These are phyloP conservation scores for Paracanthobrama guichenoti DNA, from an alignment of 2,113 vertebrate species.

Conservation along the genomic window DNA sequence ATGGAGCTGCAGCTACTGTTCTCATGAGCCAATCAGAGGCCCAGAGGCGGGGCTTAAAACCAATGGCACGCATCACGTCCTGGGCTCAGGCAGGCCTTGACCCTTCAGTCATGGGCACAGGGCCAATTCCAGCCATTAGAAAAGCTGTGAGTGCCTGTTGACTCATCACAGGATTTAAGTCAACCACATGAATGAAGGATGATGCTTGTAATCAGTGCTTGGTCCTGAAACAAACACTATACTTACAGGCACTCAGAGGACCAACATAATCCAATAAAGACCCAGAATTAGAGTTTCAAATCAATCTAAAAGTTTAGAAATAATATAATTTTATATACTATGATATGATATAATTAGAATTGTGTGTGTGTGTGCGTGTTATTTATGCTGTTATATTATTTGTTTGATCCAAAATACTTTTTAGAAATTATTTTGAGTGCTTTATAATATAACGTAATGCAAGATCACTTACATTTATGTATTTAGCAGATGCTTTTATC, in stretches of 20 bases:
- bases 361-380: no score
- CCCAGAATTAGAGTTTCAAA: neutral
- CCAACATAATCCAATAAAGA: neutral
- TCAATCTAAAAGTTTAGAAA: no score
- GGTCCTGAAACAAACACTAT: neutral
- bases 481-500: no score
- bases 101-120: constrained; percentile 91
- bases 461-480: no score
- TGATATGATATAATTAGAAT: no score
- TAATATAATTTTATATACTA: no score
- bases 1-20: constrained; percentile 92
- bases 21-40: constrained; percentile 92
- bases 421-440: neutral
- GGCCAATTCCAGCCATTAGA: constrained; percentile 88
- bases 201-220: neutral
- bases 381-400: neutral
- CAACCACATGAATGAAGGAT: neutral
- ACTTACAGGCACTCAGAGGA: neutral
- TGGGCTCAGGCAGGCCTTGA: constrained; percentile 92
- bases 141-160: constrained; percentile 85
- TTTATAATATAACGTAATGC: neutral
- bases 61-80: constrained; percentile 84
- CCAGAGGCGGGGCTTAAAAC: constrained; percentile 76
- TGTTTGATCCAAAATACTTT: neutral
- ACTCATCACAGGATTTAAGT: neutral